Base-by-base conservation (phyloP, 1,140 invertebrate genomes). In the Magallana gigas region DNA sequence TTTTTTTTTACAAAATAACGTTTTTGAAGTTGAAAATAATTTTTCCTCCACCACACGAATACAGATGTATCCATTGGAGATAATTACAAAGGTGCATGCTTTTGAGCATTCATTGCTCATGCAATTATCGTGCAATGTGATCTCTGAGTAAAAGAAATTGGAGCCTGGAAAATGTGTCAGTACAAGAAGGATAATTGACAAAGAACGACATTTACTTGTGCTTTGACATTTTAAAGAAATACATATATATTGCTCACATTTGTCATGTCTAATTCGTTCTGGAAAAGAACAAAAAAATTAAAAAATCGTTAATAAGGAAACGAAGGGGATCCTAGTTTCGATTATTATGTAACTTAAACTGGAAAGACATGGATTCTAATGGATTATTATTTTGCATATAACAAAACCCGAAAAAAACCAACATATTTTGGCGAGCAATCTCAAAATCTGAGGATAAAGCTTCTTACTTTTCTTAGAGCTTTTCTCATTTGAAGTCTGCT, bases 401-500 rank as follows among this genome's bases (percentile, higher is more conserved):
- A 2, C 3, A 48, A 48, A 48, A 48, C 36, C 36, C 36, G 36
- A 5, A 48, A 48, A 48, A 48, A 48, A 0, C 2, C 36, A 48
- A 23, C 23, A 23, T 23, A 23, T 23, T 48, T 48, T 48, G 36
- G 36, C 36, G 36, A 48, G 36, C 36, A 48, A 48, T 48, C 36
- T 48, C 36, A 48, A 48, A 2, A 48, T 48, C 36, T 48, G 36
- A 48, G 2, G 5, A 48, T 48, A 48, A 48, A 48, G 36, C 0
- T 1, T 9, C 23, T 76, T 87, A 89, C 88, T 84, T 89, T 58
- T 85, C 88, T 8, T 60, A 89, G 23, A n/a, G 86, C 87, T 36
- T 85, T 89, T 60, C 84, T 87, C 88, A 89, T 89, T 80, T 87
- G 83, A 12, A 89, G 80, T 87, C 84, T 56, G 12, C 58, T 57